A percentile compares a stretch with the other conserved stretches of the same genome.
Evolutionary conservation across 1,140 invertebrate genomes (phyloP).

Genomic region (Drosophila sp.): DNA sequence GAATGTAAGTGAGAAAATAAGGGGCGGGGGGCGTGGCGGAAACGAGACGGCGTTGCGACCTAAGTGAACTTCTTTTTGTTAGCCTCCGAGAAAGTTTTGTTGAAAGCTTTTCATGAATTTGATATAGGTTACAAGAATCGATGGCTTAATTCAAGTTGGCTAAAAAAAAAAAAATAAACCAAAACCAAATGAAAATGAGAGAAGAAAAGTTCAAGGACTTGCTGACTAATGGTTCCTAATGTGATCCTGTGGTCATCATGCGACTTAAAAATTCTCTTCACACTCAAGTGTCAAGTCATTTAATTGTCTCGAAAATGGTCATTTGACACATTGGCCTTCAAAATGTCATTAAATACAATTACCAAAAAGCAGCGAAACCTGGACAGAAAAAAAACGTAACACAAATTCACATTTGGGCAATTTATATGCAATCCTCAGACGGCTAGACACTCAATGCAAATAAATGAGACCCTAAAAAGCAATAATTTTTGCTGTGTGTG

Average conservation of each 20-base stretch:
- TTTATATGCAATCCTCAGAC: slow-evolving; percentile 64
- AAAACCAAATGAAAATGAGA: neutral
- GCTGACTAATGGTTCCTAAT: slow-evolving; percentile 32
- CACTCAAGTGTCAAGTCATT: slow-evolving; percentile 14
- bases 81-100: slow-evolving; percentile 23
- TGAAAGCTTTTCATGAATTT: slow-evolving; percentile 23
- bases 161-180: neutral
- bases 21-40: neutral
- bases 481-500: slow-evolving; percentile 8
- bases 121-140: slow-evolving; percentile 37
- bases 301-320: slow-evolving; percentile 26
- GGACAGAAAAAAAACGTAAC: slow-evolving; percentile 19
- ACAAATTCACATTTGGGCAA: slow-evolving; percentile 42
- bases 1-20: neutral
- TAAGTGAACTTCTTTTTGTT: slow-evolving; percentile 47
- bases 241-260: slow-evolving; percentile 38
- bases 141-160: slow-evolving; percentile 15
- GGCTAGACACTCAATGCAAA: slow-evolving; percentile 68
- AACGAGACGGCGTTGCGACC: slow-evolving; percentile 26
- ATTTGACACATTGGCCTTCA: slow-evolving; percentile 20
- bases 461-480: slow-evolving; percentile 53
- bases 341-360: slow-evolving; percentile 49
- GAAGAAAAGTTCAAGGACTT: slow-evolving; percentile 11
- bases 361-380: slow-evolving; percentile 24
- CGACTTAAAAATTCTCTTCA: slow-evolving; percentile 7